phyloP scores from a whole-genome alignment of 2,888 invertebrate genomes.

The Hydropsyche betteni region DNA sequence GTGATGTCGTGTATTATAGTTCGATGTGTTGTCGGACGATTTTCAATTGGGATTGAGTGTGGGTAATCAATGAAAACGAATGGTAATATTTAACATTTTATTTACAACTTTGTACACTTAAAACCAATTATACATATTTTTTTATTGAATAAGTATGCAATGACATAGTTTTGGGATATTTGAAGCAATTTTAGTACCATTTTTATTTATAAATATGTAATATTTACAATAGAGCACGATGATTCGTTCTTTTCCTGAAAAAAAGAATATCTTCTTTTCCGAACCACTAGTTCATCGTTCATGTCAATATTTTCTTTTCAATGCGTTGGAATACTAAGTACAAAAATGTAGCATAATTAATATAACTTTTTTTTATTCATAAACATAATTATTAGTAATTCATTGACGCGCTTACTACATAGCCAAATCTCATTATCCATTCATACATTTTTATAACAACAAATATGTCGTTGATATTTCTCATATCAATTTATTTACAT shows the following conservation, averaged over 20 bases:
- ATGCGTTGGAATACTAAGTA: conserved; percentile 17
- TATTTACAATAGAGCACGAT: no score
- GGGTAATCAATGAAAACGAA: neutral
- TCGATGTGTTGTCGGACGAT: neutral
- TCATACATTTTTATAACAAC: conserved; percentile 10
- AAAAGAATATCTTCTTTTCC: no score
- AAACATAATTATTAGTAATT: conserved; percentile 12
- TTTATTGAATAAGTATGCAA: conserved; percentile 27
- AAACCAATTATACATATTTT: conserved; percentile 27
- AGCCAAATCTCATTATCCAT: conserved; percentile 7
- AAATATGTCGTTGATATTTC: conserved; percentile 21
- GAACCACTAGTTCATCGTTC: neutral
- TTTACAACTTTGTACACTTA: conserved; percentile 49
- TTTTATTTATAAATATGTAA: conserved; percentile 2
- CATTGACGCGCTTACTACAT: conserved; percentile 24
- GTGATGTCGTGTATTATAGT: neutral
- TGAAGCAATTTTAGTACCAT: conserved; percentile 30
- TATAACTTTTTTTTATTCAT: neutral
- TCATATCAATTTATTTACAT: no score
- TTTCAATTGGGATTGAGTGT: neutral
- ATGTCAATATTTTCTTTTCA: neutral
- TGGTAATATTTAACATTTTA: conserved; percentile 47
- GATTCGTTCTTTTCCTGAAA: no score
- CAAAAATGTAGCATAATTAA: conserved; percentile 31
- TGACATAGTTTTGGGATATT: conserved; percentile 17